Conservation (phyloP, 2,113 vertebrate genomes). For the Hiodon alosoides region DNA sequence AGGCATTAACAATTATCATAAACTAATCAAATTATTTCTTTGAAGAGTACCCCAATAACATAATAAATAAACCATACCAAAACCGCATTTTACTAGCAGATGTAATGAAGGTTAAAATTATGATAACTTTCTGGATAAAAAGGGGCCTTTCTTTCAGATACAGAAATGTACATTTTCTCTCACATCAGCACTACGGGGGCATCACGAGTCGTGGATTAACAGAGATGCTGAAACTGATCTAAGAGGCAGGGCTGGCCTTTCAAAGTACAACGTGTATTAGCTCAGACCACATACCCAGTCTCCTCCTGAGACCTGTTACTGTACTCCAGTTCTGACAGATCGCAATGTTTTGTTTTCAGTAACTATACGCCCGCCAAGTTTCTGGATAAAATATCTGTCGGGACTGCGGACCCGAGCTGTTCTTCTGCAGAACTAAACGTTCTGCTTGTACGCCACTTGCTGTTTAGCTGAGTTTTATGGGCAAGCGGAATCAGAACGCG, state of each 20-base stretch:
- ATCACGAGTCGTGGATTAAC: too few species aligned
- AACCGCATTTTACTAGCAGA: not conserved
- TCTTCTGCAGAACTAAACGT: not conserved
- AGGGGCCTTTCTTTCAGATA: too few species aligned
- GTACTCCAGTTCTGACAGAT: not conserved
- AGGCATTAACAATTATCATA: constrained; percentile 7
- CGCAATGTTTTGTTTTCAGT: not conserved
- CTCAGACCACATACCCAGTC: not conserved
- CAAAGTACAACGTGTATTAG: not conserved
- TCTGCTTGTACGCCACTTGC: not conserved
- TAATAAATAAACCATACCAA: not conserved
- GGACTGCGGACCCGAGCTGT: not conserved
- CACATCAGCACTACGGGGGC: too few species aligned
- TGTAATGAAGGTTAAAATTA: not conserved
- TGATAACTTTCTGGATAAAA: too few species aligned
- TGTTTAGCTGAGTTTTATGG: constrained; percentile 32
- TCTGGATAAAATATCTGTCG: not conserved
- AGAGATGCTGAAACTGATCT: not conserved
- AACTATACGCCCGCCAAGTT: not conserved
- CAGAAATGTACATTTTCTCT: not conserved
- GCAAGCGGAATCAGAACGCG: constrained; percentile 31
- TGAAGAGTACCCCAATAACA: not conserved
- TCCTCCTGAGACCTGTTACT: not conserved
- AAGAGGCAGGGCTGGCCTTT: not conserved
- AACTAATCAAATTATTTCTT: not conserved